phyloP scores from a whole-genome alignment of 2,797 vertebrate species.

The Anolis apletophallus region DNA sequence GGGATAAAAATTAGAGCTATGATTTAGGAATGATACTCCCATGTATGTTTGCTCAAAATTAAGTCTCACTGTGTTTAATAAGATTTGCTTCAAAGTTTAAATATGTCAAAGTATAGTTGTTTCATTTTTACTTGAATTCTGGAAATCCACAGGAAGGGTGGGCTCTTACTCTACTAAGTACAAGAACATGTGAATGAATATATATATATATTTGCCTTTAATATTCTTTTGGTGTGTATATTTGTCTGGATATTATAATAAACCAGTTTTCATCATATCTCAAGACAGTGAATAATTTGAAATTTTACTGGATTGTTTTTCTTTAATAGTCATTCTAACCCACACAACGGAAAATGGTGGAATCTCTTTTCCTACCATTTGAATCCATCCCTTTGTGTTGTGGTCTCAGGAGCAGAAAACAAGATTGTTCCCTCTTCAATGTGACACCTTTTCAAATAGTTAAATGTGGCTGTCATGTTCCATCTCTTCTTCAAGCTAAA shows the following conservation, averaged over 20 bases:
- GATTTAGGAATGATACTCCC: neutral
- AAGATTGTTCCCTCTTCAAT: too few relatives aligned
- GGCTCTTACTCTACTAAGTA: neutral
- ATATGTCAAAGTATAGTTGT: neutral
- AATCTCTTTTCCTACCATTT: too few relatives aligned
- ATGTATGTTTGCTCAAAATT: neutral
- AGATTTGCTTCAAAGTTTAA: neutral
- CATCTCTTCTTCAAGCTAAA: too few relatives aligned
- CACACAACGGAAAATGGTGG: neutral
- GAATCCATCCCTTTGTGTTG: too few relatives aligned
- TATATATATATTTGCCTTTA: neutral
- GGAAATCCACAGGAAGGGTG: neutral
- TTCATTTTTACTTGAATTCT: neutral
- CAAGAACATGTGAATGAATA: neutral
- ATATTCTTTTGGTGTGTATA: neutral
- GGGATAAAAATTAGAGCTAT: neutral
- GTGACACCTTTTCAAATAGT: too few relatives aligned
- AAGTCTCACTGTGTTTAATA: neutral
- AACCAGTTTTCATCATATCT: neutral
- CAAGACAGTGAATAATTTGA: neutral
- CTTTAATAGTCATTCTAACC: neutral
- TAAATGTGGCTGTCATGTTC: too few relatives aligned
- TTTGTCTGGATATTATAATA: neutral
- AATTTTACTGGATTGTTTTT: neutral
- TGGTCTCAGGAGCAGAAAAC: too few relatives aligned